Evolutionary conservation across 1,140 invertebrate genomes (phyloP), one percentile per base, ranked within the genome.

Genomic region (Achroia grisella): DNA sequence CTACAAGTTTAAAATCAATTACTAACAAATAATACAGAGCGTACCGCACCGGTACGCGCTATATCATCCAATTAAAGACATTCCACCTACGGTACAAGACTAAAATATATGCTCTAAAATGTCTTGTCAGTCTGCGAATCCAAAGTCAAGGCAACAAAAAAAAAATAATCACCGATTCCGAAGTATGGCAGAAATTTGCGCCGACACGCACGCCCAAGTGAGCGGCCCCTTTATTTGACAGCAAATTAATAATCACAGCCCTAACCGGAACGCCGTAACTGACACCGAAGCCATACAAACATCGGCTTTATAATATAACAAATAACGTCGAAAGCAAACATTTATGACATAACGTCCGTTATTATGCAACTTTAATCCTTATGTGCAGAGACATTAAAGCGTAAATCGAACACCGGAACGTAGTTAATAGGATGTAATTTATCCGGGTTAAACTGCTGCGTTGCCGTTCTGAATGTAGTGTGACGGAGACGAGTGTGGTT

Each of bases 191-290:
- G 78, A 84, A 74, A 84, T 84, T 84, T 73, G 74, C 77, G 62
- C 72, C 66, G 71, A 84, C 76, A 79, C 80, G 76, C 72, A 82
- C 78, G 75, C 80, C 78, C 78, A 76, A 79, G 67, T 63, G 66
- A 75, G 77, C 76, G 76, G 80, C 78, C 78, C 75, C 77, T 84
- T 82, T 84, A 84, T 84, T 82, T 84, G 78, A 84, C 80, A 82
- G 80, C 80, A 80, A 85, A 82, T 85, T 82, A 84, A 84, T 84
- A 84, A 84, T 71, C 64, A 49, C 64, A 45, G 47, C 41, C 59
- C 60, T 59, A 54, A 74, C 62, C 66, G 70, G 52, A 82, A 76
- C 66, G 80, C 48, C 71, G 48, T 68, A 80, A 73, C 61, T 56
- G 56, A 44, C 48, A 50, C 37, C 55, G 43, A 39, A 48, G 40